These are phyloP conservation scores for Tethea ocularis DNA, from an alignment of 2,888 invertebrate genomes.

Conservation along the genomic window DNA sequence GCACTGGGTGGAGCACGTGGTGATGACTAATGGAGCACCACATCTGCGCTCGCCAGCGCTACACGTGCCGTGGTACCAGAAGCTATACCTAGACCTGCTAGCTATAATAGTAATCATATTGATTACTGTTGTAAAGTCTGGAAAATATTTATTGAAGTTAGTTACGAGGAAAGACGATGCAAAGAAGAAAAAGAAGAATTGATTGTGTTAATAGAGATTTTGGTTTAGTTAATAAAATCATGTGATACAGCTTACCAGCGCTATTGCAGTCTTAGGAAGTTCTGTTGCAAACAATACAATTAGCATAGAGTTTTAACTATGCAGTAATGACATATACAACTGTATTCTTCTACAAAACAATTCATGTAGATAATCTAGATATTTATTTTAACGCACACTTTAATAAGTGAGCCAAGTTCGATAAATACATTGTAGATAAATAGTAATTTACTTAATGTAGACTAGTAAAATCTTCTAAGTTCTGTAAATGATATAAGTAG, in stretches of 20 bases:
- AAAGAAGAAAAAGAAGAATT: too few relatives aligned
- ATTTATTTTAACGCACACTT: not conserved
- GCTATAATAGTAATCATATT: constrained; percentile 11
- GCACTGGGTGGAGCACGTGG: constrained; percentile 88
- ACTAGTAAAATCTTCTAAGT: too few relatives aligned
- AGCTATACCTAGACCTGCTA: constrained; percentile 55
- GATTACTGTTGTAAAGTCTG: too few relatives aligned
- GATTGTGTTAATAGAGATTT: too few relatives aligned
- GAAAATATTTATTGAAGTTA: not conserved
- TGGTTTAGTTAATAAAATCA: too few relatives aligned
- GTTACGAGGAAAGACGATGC: too few relatives aligned
- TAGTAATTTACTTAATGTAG: too few relatives aligned
- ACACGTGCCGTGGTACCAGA: constrained; percentile 45
- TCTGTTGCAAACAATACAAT: too few relatives aligned
- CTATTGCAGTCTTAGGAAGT: too few relatives aligned
- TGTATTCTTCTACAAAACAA: not conserved
- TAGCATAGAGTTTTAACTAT: too few relatives aligned
- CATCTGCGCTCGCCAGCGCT: constrained; percentile 63
- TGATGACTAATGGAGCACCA: constrained; percentile 80
- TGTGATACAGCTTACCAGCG: too few relatives aligned
- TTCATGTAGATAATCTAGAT: not conserved
- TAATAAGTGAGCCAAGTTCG: not conserved
- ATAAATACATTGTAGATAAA: not conserved
- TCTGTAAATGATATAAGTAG: too few relatives aligned
- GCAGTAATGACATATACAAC: not conserved